Base-by-base conservation (phyloP, 2,888 invertebrate species). In the Cerastis rubricosa region DNA sequence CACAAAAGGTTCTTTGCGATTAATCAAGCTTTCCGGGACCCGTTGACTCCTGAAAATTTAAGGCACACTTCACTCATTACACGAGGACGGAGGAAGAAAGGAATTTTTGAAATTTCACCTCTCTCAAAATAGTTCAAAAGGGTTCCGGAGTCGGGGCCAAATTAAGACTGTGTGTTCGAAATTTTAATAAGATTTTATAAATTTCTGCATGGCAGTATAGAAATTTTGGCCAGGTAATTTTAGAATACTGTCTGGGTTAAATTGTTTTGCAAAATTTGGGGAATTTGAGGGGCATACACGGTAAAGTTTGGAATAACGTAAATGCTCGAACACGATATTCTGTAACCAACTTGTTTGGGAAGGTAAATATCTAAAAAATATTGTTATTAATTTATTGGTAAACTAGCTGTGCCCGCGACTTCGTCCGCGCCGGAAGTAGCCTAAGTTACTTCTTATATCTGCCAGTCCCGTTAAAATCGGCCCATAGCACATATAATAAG, bases 81-180 rank as follows among this genome's bases (percentile, higher is more conserved):
- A 85, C 63, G 77, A 85, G 64, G 76, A 65, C 71, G 67, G 25
- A 35, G 76, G 73, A 82, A 84, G 79, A 82, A 83, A 87, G 88
- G 88, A 85, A 88, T 88, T 88, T 88, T 87, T 84, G 84, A 87
- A 88, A 88, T 88, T 84, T 88, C 81, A 80, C 78, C 83, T 81
- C 79, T 67, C 85, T 81, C 74, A 76, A 80, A 86, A 88, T 88
- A 88, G 88, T 88, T 88, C 81, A 85, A 85, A 88, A 87, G 80
- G 86, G 83, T 74, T 73, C 75, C 68, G 65, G 69, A 66, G 80
- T 59, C 5, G 76, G 70, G 74, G 63, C 70, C 78, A 71, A 80
- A 88, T 87, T 84, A 85, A 87, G 81, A 83, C 81, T 61, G 81
- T 81, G 78, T 79, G 80, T 80, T 76, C 76, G 75, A 87, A 85